Evolutionary conservation across 2,797 vertebrate genomes (phyloP), one percentile per base, ranked within the genome.

Genomic region (Spatula versicolor): DNA sequence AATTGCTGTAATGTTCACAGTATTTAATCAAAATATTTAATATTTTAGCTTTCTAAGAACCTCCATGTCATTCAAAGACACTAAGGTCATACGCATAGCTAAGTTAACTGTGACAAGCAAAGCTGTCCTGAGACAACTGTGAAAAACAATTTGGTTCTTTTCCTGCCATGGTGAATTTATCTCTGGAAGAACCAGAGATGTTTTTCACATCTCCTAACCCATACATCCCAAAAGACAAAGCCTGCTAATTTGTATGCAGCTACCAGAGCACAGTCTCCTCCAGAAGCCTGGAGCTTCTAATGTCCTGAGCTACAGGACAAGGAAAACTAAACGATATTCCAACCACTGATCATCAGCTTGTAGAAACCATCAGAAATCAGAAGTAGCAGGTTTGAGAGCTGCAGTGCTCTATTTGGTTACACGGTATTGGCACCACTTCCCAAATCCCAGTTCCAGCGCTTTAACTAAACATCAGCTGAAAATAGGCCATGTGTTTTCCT

Each of bases 251-350:
- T 90, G 88, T 77, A 92, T 88, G 88, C 92, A 86, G 50, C 77
- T 71, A 56, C 50, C 22, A 54, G 39, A 89, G 60, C 59, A n/a
- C 30, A 89, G 33, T 43, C 31, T 82, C 23, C 45, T 92, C 63
- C 81, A 82, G 56, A 82, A 95, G 86, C 90, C 92, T 94, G 90
- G 46, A 96, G 93, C 77, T 94, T 92, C 88, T 86, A n/a, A 14
- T 74, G 71, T 89, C 77, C 92, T 67, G 60, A 94, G 54, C 22
- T 37, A 89, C 20, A 63, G 39, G 39, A 86, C 80, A 93, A 95
- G 60, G 59, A 76, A 91, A 96, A 73, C 46, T 28, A 41, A 54
- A 81, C 79, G 21, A 50, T 3, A 15, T 43, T 82, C 80, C 83
- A 89, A 88, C 15, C 67, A 54, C 18, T 50, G n/a, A 71, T 28